A percentile compares a stretch with the other conserved stretches of the same genome.
Conservation (phyloP, 2,888 invertebrate genomes). For the Brachyopa scutellaris region DNA sequence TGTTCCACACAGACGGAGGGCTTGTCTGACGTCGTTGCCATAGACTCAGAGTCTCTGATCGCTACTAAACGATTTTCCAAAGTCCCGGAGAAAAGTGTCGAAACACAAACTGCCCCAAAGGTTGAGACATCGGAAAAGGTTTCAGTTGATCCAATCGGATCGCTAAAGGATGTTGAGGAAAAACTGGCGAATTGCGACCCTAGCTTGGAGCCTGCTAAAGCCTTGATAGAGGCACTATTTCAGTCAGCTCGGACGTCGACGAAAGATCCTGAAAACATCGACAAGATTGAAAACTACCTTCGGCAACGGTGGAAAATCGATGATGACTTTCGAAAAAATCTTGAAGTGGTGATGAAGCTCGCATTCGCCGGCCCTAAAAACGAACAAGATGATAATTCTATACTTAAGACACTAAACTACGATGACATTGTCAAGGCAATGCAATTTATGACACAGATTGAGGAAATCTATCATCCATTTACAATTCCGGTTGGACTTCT, state of each 20-base stretch:
- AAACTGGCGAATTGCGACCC: neutral
- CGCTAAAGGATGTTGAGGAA: too few species aligned
- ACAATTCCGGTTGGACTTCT: conserved; percentile 74
- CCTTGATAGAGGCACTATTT: conserved; percentile 22
- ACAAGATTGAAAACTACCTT: conserved; percentile 67
- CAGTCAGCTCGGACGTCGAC: conserved; percentile 7
- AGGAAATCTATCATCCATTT: conserved; percentile 75
- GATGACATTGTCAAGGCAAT: conserved; percentile 77
- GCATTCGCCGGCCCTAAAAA: neutral
- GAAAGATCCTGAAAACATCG: neutral
- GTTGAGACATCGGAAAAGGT: too few species aligned
- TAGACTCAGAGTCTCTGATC: conserved; percentile 16
- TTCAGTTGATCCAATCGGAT: neutral
- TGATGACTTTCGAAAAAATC: conserved; percentile 38
- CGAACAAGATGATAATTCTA: neutral
- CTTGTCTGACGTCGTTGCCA: neutral
- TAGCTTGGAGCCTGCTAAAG: neutral
- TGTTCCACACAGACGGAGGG: neutral
- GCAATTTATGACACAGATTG: conserved; percentile 75
- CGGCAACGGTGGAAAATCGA: conserved; percentile 75
- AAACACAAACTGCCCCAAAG: too few species aligned
- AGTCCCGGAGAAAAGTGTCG: neutral
- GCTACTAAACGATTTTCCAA: neutral
- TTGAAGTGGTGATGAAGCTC: conserved; percentile 24
- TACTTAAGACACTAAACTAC: conserved; percentile 65